phyloP scores from a whole-genome alignment of 2,888 invertebrate genomes.

The Agrenia bidenticulata region DNA sequence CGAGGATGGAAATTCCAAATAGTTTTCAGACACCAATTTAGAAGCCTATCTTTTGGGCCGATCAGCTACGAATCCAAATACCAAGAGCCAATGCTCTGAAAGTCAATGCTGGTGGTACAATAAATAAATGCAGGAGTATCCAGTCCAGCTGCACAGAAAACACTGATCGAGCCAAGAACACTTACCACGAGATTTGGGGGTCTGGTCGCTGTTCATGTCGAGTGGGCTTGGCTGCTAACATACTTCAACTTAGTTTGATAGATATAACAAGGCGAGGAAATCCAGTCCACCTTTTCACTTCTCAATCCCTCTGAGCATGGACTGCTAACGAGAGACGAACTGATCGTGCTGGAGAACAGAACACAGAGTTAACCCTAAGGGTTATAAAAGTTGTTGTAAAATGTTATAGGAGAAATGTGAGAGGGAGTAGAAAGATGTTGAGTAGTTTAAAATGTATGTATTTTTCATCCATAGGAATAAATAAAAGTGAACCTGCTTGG shows the following conservation, averaged over 20 bases:
- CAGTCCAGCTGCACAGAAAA: neutral
- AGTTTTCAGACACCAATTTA: too few species aligned
- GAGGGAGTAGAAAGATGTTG: too few species aligned
- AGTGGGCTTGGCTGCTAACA: conserved; percentile 1
- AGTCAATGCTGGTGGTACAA: too few species aligned
- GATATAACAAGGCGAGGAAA: conserved; percentile 19
- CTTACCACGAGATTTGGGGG: conserved; percentile 1
- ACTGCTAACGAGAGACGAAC: conserved; percentile 17
- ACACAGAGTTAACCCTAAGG: neutral
- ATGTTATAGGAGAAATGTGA: too few species aligned
- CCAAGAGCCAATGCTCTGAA: too few species aligned
- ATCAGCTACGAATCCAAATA: too few species aligned
- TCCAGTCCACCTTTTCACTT: neutral
- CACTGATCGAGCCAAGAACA: neutral
- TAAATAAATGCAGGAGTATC: neutral
- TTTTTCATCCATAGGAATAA: too few species aligned
- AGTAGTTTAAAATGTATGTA: too few species aligned
- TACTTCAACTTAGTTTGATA: conserved; percentile 3
- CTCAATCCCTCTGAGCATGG: conserved; percentile 9
- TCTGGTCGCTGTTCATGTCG: neutral
- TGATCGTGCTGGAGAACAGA: conserved; percentile 7
- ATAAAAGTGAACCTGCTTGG: too few species aligned
- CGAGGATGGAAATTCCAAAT: too few species aligned
- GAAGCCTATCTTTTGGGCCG: too few species aligned
- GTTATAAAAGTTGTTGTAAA: neutral